phyloP scores from a whole-genome alignment of 2,888 invertebrate species.

The Pandemis corylana region DNA sequence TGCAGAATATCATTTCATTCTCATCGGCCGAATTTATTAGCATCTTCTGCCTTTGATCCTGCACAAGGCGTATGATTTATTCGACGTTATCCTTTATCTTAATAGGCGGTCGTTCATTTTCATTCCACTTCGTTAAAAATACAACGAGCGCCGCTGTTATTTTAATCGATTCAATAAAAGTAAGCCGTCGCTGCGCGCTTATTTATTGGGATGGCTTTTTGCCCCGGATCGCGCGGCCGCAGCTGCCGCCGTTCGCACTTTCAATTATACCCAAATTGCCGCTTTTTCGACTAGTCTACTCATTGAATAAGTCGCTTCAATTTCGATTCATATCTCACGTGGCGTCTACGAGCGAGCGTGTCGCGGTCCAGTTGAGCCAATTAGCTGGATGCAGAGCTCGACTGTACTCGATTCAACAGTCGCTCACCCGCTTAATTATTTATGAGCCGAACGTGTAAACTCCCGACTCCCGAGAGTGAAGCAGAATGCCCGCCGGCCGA shows the following conservation, averaged over 20 bases:
- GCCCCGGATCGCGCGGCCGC: constrained; percentile 27
- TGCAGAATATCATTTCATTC: constrained; percentile 10
- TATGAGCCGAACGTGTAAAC: constrained; percentile 55
- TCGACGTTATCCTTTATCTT: constrained; percentile 32
- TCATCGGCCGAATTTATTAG: constrained; percentile 18
- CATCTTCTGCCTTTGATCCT: constrained; percentile 29
- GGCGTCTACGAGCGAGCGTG: not conserved
- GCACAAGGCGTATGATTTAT: constrained; percentile 27
- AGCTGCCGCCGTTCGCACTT: constrained; percentile 31
- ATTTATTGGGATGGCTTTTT: constrained; percentile 27
- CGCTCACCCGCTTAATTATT: constrained; percentile 56
- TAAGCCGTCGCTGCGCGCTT: constrained; percentile 19
- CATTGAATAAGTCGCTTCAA: not conserved
- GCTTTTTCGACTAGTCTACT: not conserved
- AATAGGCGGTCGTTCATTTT: constrained; percentile 36
- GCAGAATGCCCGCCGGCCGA: constrained; percentile 59
- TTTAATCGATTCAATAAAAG: constrained; percentile 41
- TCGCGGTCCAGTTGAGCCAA: constrained; percentile 43
- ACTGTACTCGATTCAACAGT: constrained; percentile 48
- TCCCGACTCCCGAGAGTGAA: constrained; percentile 56
- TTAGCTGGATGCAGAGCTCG: constrained; percentile 52
- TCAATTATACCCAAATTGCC: constrained; percentile 22
- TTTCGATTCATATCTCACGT: not conserved
- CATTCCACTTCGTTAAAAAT: constrained; percentile 39
- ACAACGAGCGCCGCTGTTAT: constrained; percentile 31